These are phyloP conservation scores for Moxostoma hubbsi DNA, from an alignment of 2,797 vertebrate species.

Conservation along the genomic window DNA sequence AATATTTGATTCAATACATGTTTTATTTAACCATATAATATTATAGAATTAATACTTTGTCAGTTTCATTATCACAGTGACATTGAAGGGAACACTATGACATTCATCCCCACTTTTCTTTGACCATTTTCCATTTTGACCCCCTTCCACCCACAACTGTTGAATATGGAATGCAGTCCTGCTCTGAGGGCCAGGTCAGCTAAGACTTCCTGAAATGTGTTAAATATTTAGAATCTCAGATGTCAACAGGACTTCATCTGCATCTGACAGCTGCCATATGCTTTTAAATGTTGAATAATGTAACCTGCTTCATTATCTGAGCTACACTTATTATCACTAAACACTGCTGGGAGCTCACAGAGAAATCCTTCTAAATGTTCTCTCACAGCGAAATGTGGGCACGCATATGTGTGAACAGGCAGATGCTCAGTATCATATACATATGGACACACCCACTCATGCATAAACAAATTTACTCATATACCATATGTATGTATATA, in stretches of 20 bases:
- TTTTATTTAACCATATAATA: slow-evolving; percentile 32
- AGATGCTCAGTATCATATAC: slow-evolving; percentile 22
- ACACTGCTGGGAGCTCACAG: slow-evolving; percentile 18
- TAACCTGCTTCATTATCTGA: slow-evolving; percentile 74
- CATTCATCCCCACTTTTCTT: not conserved
- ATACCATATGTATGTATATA: too few species aligned
- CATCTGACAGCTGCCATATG: slow-evolving; percentile 71
- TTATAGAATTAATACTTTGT: slow-evolving; percentile 22
- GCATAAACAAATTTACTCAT: not conserved
- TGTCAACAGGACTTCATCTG: slow-evolving; percentile 69
- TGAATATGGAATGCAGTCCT: slow-evolving; percentile 7
- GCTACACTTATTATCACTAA: slow-evolving; percentile 71
- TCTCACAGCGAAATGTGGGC: too few species aligned
- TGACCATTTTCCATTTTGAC: not conserved
- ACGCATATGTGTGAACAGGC: slow-evolving; percentile 57
- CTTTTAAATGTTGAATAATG: slow-evolving; percentile 77
- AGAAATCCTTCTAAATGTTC: too few species aligned
- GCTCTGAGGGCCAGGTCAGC: too few species aligned
- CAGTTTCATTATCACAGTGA: not conserved
- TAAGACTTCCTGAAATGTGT: slow-evolving; percentile 61
- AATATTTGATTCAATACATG: slow-evolving; percentile 36
- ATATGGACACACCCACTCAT: slow-evolving; percentile 37
- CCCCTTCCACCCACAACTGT: too few species aligned
- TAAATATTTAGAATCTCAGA: slow-evolving; percentile 75
- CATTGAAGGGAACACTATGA: slow-evolving; percentile 6